phyloP scores from a whole-genome alignment of 2,113 vertebrate genomes.

The Hoplias malabaricus region DNA sequence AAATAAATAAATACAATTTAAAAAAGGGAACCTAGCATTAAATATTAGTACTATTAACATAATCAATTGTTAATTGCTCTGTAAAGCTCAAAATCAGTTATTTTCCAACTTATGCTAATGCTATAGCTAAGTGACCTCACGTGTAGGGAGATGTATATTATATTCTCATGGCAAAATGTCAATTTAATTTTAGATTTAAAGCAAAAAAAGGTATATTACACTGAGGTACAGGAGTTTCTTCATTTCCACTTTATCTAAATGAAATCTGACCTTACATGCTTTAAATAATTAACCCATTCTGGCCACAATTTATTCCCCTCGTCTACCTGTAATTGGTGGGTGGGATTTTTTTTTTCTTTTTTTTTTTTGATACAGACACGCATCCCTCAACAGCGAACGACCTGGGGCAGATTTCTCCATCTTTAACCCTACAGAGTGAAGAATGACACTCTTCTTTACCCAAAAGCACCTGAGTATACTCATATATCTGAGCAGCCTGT shows the following conservation, averaged over 20 bases:
- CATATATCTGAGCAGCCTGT: neutral
- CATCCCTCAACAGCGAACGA: neutral
- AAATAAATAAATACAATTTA: too few relatives aligned
- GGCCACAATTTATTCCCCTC: neutral
- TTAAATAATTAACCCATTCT: neutral
- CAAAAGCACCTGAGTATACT: neutral
- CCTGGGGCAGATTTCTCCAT: neutral
- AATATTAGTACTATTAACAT: too few relatives aligned
- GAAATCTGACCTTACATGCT: neutral
- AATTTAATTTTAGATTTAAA: too few relatives aligned
- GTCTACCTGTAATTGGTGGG: neutral
- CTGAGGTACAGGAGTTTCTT: neutral
- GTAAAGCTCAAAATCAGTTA: too few relatives aligned
- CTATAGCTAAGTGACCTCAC: too few relatives aligned
- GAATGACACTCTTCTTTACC: neutral
- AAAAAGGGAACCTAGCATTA: too few relatives aligned
- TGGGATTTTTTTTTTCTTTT: too few relatives aligned
- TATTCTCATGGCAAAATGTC: too few relatives aligned
- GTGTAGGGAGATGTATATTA: too few relatives aligned
- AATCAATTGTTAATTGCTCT: too few relatives aligned
- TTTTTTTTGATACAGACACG: neutral
- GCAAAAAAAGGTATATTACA: too few relatives aligned
- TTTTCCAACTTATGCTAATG: too few relatives aligned
- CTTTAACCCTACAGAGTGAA: neutral
- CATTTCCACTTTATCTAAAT: neutral